Evolutionary conservation across 2,797 vertebrate species (phyloP), one percentile per base, ranked within the genome.

Genomic region (Philypnodon macrostomus): DNA sequence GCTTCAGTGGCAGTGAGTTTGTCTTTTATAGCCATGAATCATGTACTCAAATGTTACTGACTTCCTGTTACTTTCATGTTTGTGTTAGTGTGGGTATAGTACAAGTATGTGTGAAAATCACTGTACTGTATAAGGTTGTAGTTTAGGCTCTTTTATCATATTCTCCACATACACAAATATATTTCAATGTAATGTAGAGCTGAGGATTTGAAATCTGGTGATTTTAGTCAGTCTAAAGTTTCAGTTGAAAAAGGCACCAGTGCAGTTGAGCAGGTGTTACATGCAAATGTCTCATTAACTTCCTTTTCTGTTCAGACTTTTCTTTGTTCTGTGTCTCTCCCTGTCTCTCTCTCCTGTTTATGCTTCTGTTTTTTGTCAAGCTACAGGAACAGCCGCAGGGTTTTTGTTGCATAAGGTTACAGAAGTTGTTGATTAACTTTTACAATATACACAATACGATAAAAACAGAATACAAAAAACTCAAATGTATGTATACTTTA

Each of bases 311-410:
- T 19, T 54, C n/a, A 21, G n/a, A 16, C 12, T 50, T 72, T 48
- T 61, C 4, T 34, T 0, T 40, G 12, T 66, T 29, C 37, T 12
- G 34, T 7, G 17, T 16, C 6, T 32, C 2, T 8, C n/a, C 14
- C 5, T 18, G 23, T 17, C 24, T 4, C 26, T 50, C 29, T 16
- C n/a, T 44, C 35, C 40, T 56, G 53, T 77, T 80, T 65, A n/a
- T 48, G 27, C 37, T 52, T 42, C 41, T 56, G 41, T 31, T 29
- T 60, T 34, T 62, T 63, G 19, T 47, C 11, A 15, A 62, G 37
- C 56, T 48, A 12, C 52, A 69, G 56, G 59, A 80, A 82, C 33
- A 53, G 67, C 59, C 76, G 9, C 31, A 40, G 53, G 63, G 58
- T 13, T 54, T 62, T 58, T 58, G 40, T 82, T 81, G 47, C 40